phyloP scores from a whole-genome alignment of 2,888 invertebrate species.

The Acanthosepion esculentum region DNA sequence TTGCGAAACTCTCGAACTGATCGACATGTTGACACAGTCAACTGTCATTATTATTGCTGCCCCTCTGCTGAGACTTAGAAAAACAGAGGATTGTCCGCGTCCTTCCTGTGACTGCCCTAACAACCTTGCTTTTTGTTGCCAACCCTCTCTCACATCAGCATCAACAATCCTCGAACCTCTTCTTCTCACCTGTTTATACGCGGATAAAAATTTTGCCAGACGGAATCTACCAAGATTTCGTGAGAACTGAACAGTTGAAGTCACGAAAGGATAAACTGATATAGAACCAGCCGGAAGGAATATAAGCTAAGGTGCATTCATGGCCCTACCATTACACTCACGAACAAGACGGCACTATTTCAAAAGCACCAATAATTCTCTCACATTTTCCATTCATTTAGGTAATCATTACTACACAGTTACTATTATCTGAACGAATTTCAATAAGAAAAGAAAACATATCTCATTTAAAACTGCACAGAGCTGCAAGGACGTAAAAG shows the following conservation, averaged over 20 bases:
- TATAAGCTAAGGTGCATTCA: not conserved
- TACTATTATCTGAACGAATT: too few relatives aligned
- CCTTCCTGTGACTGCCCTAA: not conserved
- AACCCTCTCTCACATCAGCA: not conserved
- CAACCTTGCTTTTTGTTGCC: not conserved
- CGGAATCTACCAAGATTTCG: not conserved
- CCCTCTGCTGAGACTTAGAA: not conserved
- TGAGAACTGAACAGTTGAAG: not conserved
- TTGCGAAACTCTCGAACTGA: not conserved
- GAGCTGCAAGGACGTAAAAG: too few relatives aligned
- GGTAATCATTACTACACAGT: too few relatives aligned
- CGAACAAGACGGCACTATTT: too few relatives aligned
- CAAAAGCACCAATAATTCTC: too few relatives aligned
- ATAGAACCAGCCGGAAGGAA: not conserved
- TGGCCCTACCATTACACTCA: too few relatives aligned
- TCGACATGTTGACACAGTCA: slow-evolving; percentile 3
- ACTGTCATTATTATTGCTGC: not conserved
- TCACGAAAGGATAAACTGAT: not conserved
- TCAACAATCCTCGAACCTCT: not conserved
- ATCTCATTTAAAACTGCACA: too few relatives aligned
- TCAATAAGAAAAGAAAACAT: too few relatives aligned
- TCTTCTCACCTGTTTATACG: not conserved
- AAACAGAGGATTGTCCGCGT: not conserved
- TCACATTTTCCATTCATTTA: too few relatives aligned
- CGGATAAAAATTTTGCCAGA: not conserved